Evolutionary conservation across 2,113 vertebrate genomes (phyloP).

Genomic region (Synodontis membranacea): DNA sequence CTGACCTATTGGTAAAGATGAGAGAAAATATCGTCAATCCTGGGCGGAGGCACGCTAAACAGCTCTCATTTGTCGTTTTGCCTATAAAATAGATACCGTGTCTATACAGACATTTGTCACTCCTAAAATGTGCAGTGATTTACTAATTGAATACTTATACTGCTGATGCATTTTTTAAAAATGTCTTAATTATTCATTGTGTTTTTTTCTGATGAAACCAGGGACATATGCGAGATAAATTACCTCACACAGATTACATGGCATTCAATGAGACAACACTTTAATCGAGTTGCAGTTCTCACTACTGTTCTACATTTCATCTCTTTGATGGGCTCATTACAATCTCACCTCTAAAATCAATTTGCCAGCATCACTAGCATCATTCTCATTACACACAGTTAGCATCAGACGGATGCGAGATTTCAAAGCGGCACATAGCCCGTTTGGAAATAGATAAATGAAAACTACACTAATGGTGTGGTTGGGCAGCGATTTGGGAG

Average conservation of each 20-base stretch:
- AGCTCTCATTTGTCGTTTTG: constrained; percentile 33
- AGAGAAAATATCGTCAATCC: constrained; percentile 53
- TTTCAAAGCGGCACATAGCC: constrained; percentile 39
- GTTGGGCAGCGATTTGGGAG: background rate
- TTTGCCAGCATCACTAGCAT: constrained; percentile 45
- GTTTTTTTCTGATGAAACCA: constrained; percentile 2
- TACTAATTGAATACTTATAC: constrained; percentile 49
- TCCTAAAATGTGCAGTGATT: constrained; percentile 53
- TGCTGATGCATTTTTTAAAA: constrained; percentile 49
- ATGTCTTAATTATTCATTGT: constrained; percentile 58
- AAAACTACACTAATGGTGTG: constrained; percentile 35
- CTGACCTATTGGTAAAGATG: constrained; percentile 65
- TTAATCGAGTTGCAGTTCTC: constrained; percentile 36
- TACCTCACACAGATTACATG: constrained; percentile 56
- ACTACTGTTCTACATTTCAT: constrained; percentile 41
- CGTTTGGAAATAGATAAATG: constrained; percentile 51
- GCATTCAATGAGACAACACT: constrained; percentile 49
- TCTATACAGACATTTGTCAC: constrained; percentile 1
- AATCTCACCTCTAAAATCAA: constrained; percentile 58
- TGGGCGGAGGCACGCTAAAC: constrained; percentile 34
- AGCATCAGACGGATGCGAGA: constrained; percentile 43
- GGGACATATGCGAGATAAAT: constrained; percentile 59
- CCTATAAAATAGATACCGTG: constrained; percentile 42
- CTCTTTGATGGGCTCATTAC: constrained; percentile 54
- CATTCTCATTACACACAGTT: constrained; percentile 54